Evolutionary conservation across 1,140 invertebrate species (phyloP).

Genomic region (Zophobas atratus): DNA sequence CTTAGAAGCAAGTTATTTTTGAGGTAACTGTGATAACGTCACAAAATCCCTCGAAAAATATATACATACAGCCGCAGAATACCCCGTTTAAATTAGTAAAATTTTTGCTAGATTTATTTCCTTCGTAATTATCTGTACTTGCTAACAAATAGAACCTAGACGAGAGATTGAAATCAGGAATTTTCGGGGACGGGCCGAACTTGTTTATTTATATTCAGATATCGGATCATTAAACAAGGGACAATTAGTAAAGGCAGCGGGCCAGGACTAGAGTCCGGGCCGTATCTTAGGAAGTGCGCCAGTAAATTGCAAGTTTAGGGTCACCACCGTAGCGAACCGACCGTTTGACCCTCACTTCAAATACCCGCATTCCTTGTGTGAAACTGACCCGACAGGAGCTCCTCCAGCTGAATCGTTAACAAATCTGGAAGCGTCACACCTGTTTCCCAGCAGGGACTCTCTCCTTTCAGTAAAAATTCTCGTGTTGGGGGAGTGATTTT

Average conservation of each 20-base stretch:
- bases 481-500: too few species aligned
- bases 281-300: constrained; percentile 50
- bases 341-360: constrained; percentile 48
- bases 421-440: constrained; percentile 1
- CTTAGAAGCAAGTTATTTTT: too few species aligned
- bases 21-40: too few species aligned
- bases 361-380: constrained; percentile 47
- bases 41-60: too few species aligned
- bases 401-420: constrained; percentile 3
- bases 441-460: neutral
- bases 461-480: too few species aligned
- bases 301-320: constrained; percentile 52
- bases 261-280: constrained; percentile 45
- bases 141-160: too few species aligned
- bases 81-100: too few species aligned
- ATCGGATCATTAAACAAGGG: constrained; percentile 54
- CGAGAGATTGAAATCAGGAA: too few species aligned
- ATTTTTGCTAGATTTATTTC: too few species aligned
- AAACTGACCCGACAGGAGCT: constrained; percentile 21
- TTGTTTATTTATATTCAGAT: constrained; percentile 42
- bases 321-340: constrained; percentile 46
- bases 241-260: constrained; percentile 51
- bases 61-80: too few species aligned
- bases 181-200: neutral
- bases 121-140: too few species aligned